These are phyloP conservation scores for Pristionchus arcanus DNA, from an alignment of 2,888 invertebrate species.

Conservation along the genomic window DNA sequence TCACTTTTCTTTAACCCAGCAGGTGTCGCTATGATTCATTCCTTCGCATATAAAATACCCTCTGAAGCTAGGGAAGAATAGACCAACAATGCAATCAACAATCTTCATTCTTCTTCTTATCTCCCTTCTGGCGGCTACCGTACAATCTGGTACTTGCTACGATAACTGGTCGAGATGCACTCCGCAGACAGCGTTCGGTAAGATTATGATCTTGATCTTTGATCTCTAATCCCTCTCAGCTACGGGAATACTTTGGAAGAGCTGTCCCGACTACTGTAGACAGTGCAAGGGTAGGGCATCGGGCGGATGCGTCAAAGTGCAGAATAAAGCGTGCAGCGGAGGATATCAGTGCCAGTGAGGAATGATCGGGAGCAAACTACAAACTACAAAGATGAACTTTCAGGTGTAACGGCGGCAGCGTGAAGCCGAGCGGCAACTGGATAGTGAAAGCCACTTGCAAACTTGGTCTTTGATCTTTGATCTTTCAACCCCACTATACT, in stretches of 20 bases:
- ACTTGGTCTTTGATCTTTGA: slow-evolving; percentile 9
- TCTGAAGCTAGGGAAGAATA: not conserved
- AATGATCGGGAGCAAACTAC: too few relatives aligned
- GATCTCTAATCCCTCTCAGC: not conserved
- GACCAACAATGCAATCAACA: not conserved
- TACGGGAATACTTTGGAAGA: not conserved
- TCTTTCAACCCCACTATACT: not conserved
- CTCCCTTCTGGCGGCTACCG: not conserved
- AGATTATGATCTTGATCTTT: not conserved
- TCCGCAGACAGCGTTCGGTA: not conserved
- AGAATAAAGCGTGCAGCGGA: slow-evolving; percentile 1
- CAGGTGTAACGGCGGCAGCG: not conserved
- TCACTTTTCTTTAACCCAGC: not conserved
- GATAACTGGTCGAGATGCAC: slow-evolving; percentile 28
- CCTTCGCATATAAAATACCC: not conserved
- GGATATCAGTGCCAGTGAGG: not conserved
- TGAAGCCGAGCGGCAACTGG: not conserved
- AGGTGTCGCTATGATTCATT: not conserved
- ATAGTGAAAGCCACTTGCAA: not conserved
- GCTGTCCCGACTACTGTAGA: slow-evolving; percentile 32
- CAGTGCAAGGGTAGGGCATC: not conserved
- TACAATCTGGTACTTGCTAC: not conserved
- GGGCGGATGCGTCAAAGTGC: not conserved
- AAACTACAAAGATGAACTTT: not conserved
- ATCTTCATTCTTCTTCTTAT: not conserved